phyloP scores from a whole-genome alignment of 2,797 vertebrate species.

The Emydoidea blandingii region DNA sequence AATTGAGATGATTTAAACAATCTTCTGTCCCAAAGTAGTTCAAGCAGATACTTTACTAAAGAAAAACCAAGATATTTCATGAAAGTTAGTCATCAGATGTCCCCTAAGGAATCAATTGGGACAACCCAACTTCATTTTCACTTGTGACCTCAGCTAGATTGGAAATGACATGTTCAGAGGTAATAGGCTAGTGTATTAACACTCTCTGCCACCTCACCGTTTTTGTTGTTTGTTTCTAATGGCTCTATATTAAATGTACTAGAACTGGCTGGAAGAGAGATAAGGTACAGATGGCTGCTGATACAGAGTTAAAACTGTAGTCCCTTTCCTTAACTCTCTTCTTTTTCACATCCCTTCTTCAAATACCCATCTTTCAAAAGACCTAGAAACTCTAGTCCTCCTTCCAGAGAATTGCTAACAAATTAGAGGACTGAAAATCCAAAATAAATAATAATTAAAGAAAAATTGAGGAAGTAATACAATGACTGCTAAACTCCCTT shows the following conservation, averaged over 20 bases:
- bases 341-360: not conserved
- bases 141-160: slow-evolving; percentile 14
- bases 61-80: slow-evolving; percentile 27
- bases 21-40: not conserved
- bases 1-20: not conserved
- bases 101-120: slow-evolving; percentile 6
- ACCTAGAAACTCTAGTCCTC: not conserved
- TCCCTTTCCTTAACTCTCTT: not conserved
- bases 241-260: not conserved
- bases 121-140: not conserved
- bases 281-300: not conserved
- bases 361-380: not conserved
- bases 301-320: not conserved
- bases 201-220: slow-evolving; percentile 21
- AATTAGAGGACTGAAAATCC: not conserved
- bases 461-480: not conserved
- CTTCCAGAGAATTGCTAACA: not conserved
- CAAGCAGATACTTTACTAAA: slow-evolving; percentile 13
- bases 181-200: slow-evolving; percentile 28
- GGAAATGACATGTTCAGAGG: slow-evolving; percentile 14
- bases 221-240: slow-evolving; percentile 28
- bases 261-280: slow-evolving; percentile 17
- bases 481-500: not conserved
- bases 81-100: slow-evolving; percentile 8
- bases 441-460: not conserved